A percentile compares a stretch with the other conserved stretches of the same genome.
phyloP scores from a whole-genome alignment of 2,113 vertebrate genomes.

The Austrofundulus limnaeus region DNA sequence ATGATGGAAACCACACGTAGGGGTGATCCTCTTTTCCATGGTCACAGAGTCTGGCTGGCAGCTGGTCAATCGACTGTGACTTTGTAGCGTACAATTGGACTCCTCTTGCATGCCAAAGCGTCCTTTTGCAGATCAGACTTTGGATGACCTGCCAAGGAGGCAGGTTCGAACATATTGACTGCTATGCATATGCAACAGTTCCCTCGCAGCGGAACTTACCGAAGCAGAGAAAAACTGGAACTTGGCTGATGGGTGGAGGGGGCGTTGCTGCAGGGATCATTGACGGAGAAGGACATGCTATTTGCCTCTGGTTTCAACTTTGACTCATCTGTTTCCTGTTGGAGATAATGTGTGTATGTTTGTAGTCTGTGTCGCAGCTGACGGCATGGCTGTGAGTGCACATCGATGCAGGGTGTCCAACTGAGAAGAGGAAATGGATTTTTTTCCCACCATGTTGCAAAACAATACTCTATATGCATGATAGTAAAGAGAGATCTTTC shows the following conservation, averaged over 20 bases:
- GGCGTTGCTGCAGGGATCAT: constrained; percentile 36
- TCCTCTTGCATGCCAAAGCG: constrained; percentile 47
- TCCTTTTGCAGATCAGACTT: constrained; percentile 57
- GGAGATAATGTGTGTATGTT: constrained; percentile 43
- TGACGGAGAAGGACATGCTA: constrained; percentile 47
- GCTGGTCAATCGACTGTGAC: constrained; percentile 57
- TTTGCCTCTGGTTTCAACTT: constrained; percentile 35
- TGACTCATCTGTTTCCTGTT: constrained; percentile 38
- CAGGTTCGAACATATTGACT: constrained; percentile 58
- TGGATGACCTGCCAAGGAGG: constrained; percentile 56
- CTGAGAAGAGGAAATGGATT: constrained; percentile 39
- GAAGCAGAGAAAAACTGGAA: constrained; percentile 32
- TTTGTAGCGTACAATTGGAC: constrained; percentile 60
- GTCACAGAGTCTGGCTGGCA: constrained; percentile 47
- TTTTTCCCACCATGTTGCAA: constrained; percentile 21
- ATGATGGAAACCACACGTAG: constrained; percentile 61
- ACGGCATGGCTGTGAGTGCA: constrained; percentile 5
- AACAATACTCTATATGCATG: constrained; percentile 36
- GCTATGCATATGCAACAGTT: constrained; percentile 60
- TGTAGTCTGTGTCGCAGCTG: background rate
- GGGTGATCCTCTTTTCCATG: constrained; percentile 46
- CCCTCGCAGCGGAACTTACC: constrained; percentile 36
- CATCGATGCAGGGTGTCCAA: constrained; percentile 27
- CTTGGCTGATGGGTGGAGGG: constrained; percentile 9
- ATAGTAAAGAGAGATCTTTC: constrained; percentile 24